Evolutionary conservation across 1,140 invertebrate genomes (phyloP).

Genomic region (Chlorops oryzae): DNA sequence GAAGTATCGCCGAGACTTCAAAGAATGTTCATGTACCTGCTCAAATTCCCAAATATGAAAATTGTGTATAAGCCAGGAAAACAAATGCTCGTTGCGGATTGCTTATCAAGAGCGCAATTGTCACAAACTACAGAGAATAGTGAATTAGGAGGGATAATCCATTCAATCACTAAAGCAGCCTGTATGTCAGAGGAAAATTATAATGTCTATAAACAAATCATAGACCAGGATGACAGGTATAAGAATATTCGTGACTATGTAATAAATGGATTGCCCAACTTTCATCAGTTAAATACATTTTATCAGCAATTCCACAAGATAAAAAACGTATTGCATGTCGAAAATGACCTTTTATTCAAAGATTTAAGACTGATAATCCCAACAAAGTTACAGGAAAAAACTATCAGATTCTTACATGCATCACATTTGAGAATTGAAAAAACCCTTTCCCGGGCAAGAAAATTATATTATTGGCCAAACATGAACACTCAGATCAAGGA

Average conservation of each 20-base stretch:
- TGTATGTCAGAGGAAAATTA: conserved; percentile 8
- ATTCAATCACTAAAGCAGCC: conserved; percentile 8
- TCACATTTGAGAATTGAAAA: conserved; percentile 18
- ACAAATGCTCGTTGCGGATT: conserved; percentile 24
- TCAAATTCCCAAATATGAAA: conserved; percentile 25
- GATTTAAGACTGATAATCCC: conserved; percentile 13
- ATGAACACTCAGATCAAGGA: conserved; percentile 13
- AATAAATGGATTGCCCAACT: not conserved
- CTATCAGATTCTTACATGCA: conserved; percentile 13
- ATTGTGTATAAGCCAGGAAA: conserved; percentile 33
- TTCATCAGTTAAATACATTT: conserved; percentile 5
- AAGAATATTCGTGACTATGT: conserved; percentile 3
- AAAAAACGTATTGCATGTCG: conserved; percentile 15
- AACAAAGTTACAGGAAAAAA: conserved; percentile 1
- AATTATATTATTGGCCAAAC: conserved; percentile 7
- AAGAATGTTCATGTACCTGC: conserved; percentile 23
- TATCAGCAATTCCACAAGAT: conserved; percentile 5
- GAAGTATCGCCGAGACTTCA: conserved; percentile 38
- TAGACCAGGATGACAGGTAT: not conserved
- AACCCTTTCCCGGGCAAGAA: conserved; percentile 9
- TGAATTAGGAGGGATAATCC: conserved; percentile 16
- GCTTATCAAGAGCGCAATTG: conserved; percentile 17
- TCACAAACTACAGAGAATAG: conserved; percentile 6
- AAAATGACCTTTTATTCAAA: conserved; percentile 11
- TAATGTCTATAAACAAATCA: not conserved